Conservation (phyloP, 37 sponge, comb jelly and placozoan species). For the Agelas oroides region DNA sequence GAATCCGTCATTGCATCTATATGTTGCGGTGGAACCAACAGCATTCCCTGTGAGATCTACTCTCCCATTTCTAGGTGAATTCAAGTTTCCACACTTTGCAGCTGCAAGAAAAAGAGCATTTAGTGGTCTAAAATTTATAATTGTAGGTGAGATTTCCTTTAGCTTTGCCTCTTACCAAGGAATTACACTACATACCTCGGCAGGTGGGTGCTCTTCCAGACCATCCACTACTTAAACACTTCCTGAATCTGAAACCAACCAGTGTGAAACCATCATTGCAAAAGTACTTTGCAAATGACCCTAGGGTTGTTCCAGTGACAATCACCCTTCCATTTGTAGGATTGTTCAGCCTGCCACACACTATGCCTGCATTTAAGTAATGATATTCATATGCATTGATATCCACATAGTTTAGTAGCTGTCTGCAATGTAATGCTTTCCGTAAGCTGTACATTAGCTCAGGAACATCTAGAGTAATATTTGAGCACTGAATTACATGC, state of each 20-base stretch:
- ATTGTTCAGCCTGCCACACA: slow-evolving; percentile 44
- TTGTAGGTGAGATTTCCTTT: too few relatives aligned
- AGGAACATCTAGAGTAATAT: too few relatives aligned
- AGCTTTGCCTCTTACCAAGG: too few relatives aligned
- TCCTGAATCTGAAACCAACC: slow-evolving; percentile 1
- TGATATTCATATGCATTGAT: neutral
- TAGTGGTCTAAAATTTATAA: too few relatives aligned
- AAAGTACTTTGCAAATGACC: slow-evolving; percentile 11
- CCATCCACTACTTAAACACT: slow-evolving; percentile 42
- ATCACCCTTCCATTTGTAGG: slow-evolving; percentile 34
- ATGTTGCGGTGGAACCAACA: slow-evolving; percentile 36
- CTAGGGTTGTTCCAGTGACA: neutral
- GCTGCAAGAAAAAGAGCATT: neutral
- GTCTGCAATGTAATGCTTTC: too few relatives aligned
- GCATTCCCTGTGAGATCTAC: slow-evolving; percentile 15
- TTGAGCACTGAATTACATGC: too few relatives aligned
- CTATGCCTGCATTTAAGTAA: neutral
- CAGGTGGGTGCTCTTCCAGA: slow-evolving; percentile 41
- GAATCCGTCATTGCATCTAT: slow-evolving; percentile 55
- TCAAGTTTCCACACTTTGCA: slow-evolving; percentile 53
- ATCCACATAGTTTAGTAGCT: too few relatives aligned
- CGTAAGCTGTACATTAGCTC: too few relatives aligned
- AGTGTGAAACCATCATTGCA: slow-evolving; percentile 29
- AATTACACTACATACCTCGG: neutral
- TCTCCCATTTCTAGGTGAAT: slow-evolving; percentile 27